Conservation (phyloP, 2,113 vertebrate species). For the Lophotis ruficrista region DNA sequence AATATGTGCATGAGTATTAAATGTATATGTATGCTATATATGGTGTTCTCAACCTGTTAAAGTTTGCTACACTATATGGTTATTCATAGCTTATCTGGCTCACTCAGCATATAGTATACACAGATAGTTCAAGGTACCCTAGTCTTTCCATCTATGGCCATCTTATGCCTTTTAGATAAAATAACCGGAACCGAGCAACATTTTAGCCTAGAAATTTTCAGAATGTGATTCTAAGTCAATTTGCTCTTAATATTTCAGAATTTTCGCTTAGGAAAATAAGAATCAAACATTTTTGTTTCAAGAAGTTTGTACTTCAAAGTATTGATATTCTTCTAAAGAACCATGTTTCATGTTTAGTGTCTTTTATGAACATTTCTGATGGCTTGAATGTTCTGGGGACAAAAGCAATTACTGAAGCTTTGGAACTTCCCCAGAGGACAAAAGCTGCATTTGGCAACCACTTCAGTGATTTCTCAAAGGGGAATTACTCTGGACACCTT, state of each 20-base stretch:
- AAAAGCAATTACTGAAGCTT: not conserved
- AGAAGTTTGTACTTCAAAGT: not conserved
- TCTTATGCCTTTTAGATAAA: not conserved
- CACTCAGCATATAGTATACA: rapidly evolving
- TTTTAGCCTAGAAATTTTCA: not conserved
- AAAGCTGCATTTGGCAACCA: not conserved
- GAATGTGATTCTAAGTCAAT: not conserved
- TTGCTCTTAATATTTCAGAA: not conserved
- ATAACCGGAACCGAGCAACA: not conserved
- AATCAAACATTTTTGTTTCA: not conserved
- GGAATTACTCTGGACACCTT: not conserved
- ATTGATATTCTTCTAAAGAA: not conserved
- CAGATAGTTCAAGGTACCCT: not conserved
- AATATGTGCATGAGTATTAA: not conserved
- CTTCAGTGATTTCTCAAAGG: not conserved
- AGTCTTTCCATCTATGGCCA: not conserved
- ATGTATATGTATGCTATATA: not conserved
- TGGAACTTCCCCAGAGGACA: not conserved
- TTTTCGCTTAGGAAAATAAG: not conserved
- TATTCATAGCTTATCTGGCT: not conserved
- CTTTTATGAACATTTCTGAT: not conserved
- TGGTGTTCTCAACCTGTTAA: not conserved
- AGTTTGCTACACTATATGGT: not conserved
- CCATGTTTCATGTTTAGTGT: not conserved
- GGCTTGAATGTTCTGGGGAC: not conserved